These are phyloP conservation scores for Amphipyra tragopoginis DNA, from an alignment of 2,888 invertebrate species.

Conservation along the genomic window DNA sequence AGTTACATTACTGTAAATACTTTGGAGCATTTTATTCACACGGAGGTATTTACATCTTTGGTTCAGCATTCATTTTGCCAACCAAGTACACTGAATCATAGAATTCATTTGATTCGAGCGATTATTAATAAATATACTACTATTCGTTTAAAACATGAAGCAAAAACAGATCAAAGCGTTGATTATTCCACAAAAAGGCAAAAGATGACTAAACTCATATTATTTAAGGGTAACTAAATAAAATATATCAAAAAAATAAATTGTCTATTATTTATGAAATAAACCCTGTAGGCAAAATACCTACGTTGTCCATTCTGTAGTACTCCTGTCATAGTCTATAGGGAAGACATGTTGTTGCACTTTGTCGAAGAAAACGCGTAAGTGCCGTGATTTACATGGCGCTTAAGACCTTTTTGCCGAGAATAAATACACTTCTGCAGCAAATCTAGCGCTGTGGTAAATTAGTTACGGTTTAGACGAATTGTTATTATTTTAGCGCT, in stretches of 20 bases:
- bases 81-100: conserved; percentile 29
- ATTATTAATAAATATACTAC: conserved; percentile 41
- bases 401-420: too few species aligned
- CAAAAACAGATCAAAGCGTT: conserved; percentile 12
- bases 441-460: conserved; percentile 14
- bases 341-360: too few species aligned
- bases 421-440: conserved; percentile 16
- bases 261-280: conserved; percentile 12
- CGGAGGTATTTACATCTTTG: conserved; percentile 25
- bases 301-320: conserved; percentile 14
- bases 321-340: conserved; percentile 18
- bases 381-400: too few species aligned
- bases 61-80: conserved; percentile 21
- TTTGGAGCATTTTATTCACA: conserved; percentile 15
- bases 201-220: conserved; percentile 33
- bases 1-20: conserved; percentile 17
- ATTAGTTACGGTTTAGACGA: conserved; percentile 13
- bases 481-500: conserved; percentile 11
- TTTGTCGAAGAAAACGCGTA: too few species aligned
- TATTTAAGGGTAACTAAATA: conserved; percentile 32
- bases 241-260: neutral
- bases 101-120: conserved; percentile 34
- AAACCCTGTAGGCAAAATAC: conserved; percentile 16
- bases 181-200: conserved; percentile 24
- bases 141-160: conserved; percentile 37